Conservation (phyloP, 2,888 invertebrate genomes). For the Dinocampus coccinellae region DNA sequence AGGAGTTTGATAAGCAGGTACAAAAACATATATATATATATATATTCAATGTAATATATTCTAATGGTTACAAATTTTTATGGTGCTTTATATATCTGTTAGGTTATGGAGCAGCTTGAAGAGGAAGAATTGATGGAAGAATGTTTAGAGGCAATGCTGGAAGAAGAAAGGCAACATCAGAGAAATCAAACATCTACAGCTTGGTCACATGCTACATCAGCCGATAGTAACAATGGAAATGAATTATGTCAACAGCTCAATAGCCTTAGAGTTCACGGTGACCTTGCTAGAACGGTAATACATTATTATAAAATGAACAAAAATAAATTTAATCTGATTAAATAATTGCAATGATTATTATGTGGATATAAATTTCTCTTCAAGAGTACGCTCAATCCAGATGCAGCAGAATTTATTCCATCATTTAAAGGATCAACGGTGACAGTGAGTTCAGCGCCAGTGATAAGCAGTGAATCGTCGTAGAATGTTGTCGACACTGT, state of each 20-base stretch:
- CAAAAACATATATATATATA: background rate
- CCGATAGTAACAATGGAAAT: conserved; percentile 60
- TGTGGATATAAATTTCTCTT: conserved; percentile 57
- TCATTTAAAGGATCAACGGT: conserved; percentile 56
- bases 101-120: conserved; percentile 88
- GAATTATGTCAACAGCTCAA: conserved; percentile 65
- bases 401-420: conserved; percentile 89
- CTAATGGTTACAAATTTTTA: background rate
- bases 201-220: conserved; percentile 63
- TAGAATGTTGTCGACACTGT: conserved; percentile 60
- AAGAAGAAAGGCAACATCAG: conserved; percentile 74
- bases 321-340: background rate
- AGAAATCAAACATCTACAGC: conserved; percentile 63
- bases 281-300: conserved; percentile 65
- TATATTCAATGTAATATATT: conserved; percentile 28
- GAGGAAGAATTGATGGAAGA: conserved; percentile 91
- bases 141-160: conserved; percentile 87
- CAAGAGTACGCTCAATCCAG: conserved; percentile 84
- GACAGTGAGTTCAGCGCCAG: conserved; percentile 57
- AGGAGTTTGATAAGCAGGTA: conserved; percentile 93
- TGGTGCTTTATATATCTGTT: conserved; percentile 26
- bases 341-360: background rate
- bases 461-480: conserved; percentile 63
- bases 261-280: conserved; percentile 63
- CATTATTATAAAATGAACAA: background rate